Evolutionary conservation across 2,888 invertebrate genomes (phyloP), one percentile per base, ranked within the genome.

Genomic region (Oxytorus armatus): DNA sequence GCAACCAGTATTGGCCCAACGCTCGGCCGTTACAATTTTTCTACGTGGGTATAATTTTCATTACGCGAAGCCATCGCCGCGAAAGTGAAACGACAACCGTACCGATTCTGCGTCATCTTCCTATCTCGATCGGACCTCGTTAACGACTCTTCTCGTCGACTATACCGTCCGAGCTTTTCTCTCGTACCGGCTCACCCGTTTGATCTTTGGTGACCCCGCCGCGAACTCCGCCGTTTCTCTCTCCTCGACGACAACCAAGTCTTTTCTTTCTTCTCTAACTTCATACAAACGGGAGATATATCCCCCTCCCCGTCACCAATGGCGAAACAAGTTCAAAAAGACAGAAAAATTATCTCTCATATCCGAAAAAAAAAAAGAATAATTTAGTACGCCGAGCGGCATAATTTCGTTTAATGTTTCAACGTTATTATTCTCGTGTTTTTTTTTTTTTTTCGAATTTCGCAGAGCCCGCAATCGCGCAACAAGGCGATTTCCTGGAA

Each of bases 401-500:
- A n/a, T n/a, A 47, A 18, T 47, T 47, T 16, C 5, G 14, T 18
- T 16, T 8, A 10, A 16, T 18, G 47, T 47, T 51, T 49, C 7
- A 3, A 18, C 11, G 3, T 3, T 51, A 39, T 42, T 21, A 21
- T 0, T 23, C 14, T 39, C 11, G 11, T 39, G 18, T 21, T n/a
- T 11, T 39, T 29, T 47, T 0, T 5, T 23, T 51, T 51, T 51
- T 21, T 51, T 23, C n/a, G n/a, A n/a, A n/a, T 5, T 70, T 63
- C 83, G 18, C 84, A 89, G 89, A 90, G 55, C 86, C 88, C 36
- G 87, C 89, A 85, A 77, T 90, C 36, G 88, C 89, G 87, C 94
- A 94, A 88, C 94, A 95, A 86, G 94, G 93, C 85, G 94, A 95
- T 89, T 96, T 95, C 92, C 93, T 97, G 92, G 97, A 97, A 92